These are phyloP conservation scores for Prochilodus magdalenae DNA, from an alignment of 2,113 vertebrate species.

Conservation along the genomic window DNA sequence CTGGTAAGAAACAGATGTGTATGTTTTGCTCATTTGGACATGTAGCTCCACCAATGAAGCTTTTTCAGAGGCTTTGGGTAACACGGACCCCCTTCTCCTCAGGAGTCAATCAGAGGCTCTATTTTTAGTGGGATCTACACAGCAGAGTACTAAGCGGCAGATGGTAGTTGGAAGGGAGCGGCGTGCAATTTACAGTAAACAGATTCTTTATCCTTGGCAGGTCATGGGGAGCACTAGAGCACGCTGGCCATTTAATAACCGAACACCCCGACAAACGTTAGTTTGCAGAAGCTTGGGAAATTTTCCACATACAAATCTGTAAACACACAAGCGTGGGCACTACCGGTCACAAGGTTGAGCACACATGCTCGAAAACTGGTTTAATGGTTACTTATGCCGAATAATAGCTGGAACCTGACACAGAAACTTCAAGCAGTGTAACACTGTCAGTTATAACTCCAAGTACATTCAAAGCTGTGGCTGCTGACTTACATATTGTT, in stretches of 20 bases:
- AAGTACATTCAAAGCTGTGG: too few relatives aligned
- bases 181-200: slow-evolving; percentile 91
- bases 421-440: too few relatives aligned
- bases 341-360: not conserved
- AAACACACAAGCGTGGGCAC: not conserved
- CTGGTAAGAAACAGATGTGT: not conserved
- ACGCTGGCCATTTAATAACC: slow-evolving; percentile 71
- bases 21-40: not conserved
- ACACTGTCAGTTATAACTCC: too few relatives aligned
- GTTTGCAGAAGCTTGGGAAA: slow-evolving; percentile 42
- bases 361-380: not conserved
- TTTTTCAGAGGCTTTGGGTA: slow-evolving; percentile 45
- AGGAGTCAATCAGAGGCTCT: slow-evolving; percentile 72
- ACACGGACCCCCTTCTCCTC: slow-evolving; percentile 62
- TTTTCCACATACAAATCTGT: not conserved
- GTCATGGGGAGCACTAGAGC: slow-evolving; percentile 83
- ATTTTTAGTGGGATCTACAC: slow-evolving; percentile 77
- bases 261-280: slow-evolving; percentile 70
- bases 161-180: slow-evolving; percentile 85
- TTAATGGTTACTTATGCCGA: not conserved
- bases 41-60: slow-evolving; percentile 32
- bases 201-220: slow-evolving; percentile 93
- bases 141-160: slow-evolving; percentile 78
- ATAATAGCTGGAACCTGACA: not conserved
- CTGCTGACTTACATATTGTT: too few relatives aligned